phyloP scores from a whole-genome alignment of 2,888 invertebrate genomes.

The Panzeria rudis region DNA sequence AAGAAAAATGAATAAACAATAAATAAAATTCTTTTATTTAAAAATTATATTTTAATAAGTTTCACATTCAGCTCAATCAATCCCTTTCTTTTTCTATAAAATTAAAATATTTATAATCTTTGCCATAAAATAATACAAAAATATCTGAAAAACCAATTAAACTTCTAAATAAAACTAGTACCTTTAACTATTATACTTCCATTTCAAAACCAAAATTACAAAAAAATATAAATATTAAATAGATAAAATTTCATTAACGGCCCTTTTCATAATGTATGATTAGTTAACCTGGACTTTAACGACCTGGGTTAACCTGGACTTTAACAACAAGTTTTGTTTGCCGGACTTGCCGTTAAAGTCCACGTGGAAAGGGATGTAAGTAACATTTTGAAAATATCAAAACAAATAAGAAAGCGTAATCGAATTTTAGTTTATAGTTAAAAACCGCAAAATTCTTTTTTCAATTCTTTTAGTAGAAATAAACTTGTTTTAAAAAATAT shows the following conservation, averaged over 20 bases:
- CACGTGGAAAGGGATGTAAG: too few species aligned
- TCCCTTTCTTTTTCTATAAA: background rate
- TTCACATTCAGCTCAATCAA: background rate
- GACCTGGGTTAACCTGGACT: too few species aligned
- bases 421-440: conserved; percentile 1
- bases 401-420: background rate
- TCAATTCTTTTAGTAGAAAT: background rate
- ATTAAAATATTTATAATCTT: background rate
- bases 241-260: conserved; percentile 12
- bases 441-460: background rate
- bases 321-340: too few species aligned
- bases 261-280: too few species aligned
- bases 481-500: background rate
- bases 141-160: conserved; percentile 19
- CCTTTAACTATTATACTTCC: conserved; percentile 69
- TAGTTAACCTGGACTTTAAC: too few species aligned
- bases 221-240: conserved; percentile 25
- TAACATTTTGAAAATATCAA: conserved; percentile 15
- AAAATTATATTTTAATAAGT: background rate
- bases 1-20: background rate
- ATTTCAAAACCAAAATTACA: conserved; percentile 43
- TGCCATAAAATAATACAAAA: conserved; percentile 11
- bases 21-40: background rate
- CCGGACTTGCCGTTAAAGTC: too few species aligned
- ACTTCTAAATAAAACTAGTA: conserved; percentile 65